Evolutionary conservation across 2,797 vertebrate genomes (phyloP).

Genomic region (Hemibagrus guttatus): DNA sequence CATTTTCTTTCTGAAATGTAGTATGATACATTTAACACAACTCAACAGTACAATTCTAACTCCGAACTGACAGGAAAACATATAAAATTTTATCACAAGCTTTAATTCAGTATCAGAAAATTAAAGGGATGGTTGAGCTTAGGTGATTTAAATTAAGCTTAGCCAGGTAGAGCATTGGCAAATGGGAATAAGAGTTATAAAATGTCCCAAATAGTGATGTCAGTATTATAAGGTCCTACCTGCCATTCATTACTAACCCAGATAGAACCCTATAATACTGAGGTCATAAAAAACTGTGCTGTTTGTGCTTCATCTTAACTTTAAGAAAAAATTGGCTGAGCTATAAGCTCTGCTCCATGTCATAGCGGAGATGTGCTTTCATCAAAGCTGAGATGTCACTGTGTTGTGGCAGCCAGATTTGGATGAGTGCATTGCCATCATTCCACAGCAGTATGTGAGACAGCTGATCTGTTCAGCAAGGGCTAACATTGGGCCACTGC

Average conservation of each 20-base stretch:
- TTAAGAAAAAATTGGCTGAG: neutral
- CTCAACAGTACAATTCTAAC: neutral
- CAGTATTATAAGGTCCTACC: neutral
- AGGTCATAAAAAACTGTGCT: neutral
- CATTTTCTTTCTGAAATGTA: neutral
- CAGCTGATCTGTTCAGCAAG: neutral
- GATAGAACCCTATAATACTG: neutral
- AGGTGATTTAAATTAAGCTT: neutral
- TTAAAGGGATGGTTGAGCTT: neutral
- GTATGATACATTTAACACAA: neutral
- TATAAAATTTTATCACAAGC: neutral
- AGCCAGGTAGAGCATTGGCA: neutral
- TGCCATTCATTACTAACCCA: neutral
- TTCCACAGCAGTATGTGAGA: neutral
- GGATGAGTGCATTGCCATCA: neutral
- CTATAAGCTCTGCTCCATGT: neutral
- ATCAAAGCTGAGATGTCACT: constrained; percentile 4
- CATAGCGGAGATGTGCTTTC: neutral
- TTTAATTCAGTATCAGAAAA: neutral
- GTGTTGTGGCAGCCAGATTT: constrained; percentile 2
- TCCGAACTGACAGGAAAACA: neutral
- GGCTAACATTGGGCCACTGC: neutral
- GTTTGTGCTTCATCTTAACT: neutral
- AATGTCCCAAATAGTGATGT: neutral
- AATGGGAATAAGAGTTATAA: neutral